These are phyloP conservation scores for Crioceris asparagi DNA, from an alignment of 2,888 invertebrate genomes.

Conservation along the genomic window DNA sequence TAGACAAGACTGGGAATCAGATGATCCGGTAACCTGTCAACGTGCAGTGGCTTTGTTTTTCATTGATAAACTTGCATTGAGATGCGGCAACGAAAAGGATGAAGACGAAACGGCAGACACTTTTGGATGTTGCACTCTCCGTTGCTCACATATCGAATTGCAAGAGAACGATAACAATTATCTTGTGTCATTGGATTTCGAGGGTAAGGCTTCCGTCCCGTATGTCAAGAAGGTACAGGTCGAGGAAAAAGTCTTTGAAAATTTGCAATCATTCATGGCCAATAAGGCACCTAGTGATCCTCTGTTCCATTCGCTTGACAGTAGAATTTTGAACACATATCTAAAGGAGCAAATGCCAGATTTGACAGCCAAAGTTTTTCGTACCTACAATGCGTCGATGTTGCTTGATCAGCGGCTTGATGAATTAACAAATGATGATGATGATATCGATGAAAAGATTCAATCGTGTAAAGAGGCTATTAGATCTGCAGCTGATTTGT, in stretches of 20 bases:
- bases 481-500: slow-evolving; percentile 93
- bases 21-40: slow-evolving; percentile 96
- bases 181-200: slow-evolving; percentile 97
- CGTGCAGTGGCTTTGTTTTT: slow-evolving; percentile 97
- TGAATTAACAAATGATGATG: slow-evolving; percentile 75
- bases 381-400: slow-evolving; percentile 99
- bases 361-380: slow-evolving; percentile 98
- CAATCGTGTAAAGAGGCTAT: slow-evolving; percentile 96
- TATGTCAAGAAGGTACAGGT: slow-evolving; percentile 97
- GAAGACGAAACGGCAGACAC: slow-evolving; percentile 99
- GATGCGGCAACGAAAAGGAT: slow-evolving; percentile 97
- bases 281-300: slow-evolving; percentile 92
- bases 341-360: slow-evolving; percentile 94
- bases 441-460: slow-evolving; percentile 73
- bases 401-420: slow-evolving; percentile 94
- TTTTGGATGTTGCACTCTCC: slow-evolving; percentile 93
- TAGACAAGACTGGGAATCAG: slow-evolving; percentile 81
- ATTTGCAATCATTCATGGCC: slow-evolving; percentile 93
- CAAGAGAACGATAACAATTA: slow-evolving; percentile 80
- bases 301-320: slow-evolving; percentile 95
- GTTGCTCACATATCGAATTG: slow-evolving; percentile 90
- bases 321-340: slow-evolving; percentile 93
- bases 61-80: slow-evolving; percentile 96
- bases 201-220: slow-evolving; percentile 68
- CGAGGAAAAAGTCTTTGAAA: slow-evolving; percentile 96